Percentiles rank a stretch among this genome's conserved stretches.
These are phyloP conservation scores for Catalaphyllia jardinei DNA, from an alignment of 64 coral and sea anemone species.

Conservation along the genomic window DNA sequence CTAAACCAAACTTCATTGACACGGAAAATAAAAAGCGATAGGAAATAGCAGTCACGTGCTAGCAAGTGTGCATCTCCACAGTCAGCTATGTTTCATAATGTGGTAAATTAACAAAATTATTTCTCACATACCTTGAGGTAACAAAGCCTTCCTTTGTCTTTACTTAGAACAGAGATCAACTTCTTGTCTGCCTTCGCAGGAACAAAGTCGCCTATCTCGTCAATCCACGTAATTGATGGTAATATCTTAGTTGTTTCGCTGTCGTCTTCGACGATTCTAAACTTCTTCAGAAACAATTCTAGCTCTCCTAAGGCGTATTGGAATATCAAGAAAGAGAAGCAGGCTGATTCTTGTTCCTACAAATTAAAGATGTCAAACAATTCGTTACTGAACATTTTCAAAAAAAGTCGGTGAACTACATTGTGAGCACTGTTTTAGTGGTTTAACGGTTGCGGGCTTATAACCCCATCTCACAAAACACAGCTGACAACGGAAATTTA, in stretches of 20 bases:
- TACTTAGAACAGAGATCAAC: not conserved
- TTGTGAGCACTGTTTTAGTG: too few relatives aligned
- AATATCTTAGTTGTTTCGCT: not conserved
- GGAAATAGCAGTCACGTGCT: too few relatives aligned
- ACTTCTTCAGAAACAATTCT: not conserved
- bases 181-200: not conserved
- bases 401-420: too few relatives aligned
- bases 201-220: conserved; percentile 6
- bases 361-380: not conserved
- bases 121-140: conserved; percentile 2
- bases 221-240: conserved; percentile 21
- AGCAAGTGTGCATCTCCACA: too few relatives aligned
- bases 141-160: not conserved
- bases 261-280: not conserved
- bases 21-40: too few relatives aligned
- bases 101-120: not conserved
- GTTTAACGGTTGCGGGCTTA: too few relatives aligned
- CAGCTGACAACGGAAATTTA: too few relatives aligned
- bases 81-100: too few relatives aligned
- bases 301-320: conserved; percentile 19
- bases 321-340: conserved; percentile 4
- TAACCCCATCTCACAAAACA: too few relatives aligned
- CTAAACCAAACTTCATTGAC: too few relatives aligned
- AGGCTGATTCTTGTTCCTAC: conserved; percentile 19
- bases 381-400: not conserved